Evolutionary conservation across 2,888 invertebrate genomes (phyloP).

Genomic region (Drosophila infuscata): DNA sequence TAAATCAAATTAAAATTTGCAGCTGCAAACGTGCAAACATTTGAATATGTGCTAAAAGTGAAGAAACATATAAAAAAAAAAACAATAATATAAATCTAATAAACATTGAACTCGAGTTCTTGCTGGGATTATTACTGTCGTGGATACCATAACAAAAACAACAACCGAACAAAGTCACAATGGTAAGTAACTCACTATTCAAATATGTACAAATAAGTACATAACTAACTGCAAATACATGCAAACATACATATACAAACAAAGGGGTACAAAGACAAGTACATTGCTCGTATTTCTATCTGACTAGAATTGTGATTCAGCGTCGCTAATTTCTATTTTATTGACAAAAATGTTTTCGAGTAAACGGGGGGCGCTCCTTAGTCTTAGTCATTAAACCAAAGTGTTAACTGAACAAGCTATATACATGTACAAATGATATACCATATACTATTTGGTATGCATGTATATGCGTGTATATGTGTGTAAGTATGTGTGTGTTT

Average conservation of each 20-base stretch:
- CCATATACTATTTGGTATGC: conserved; percentile 27
- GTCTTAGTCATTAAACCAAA: conserved; percentile 78
- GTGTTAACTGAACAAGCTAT: conserved; percentile 63
- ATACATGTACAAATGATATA: conserved; percentile 1
- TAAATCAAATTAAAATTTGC: conserved; percentile 37
- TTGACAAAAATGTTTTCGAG: conserved; percentile 62
- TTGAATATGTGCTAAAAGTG: conserved; percentile 63
- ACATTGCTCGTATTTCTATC: conserved; percentile 23
- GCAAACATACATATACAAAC: conserved; percentile 20
- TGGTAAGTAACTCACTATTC: conserved; percentile 69
- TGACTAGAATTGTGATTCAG: conserved; percentile 70
- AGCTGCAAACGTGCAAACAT: conserved; percentile 58
- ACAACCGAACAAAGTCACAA: conserved; percentile 57
- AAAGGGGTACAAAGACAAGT: conserved; percentile 6
- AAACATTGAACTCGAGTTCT: conserved; percentile 39
- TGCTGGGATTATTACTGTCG: conserved; percentile 50
- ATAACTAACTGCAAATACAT: conserved; percentile 23
- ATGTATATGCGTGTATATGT: conserved; percentile 7
- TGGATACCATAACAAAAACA: conserved; percentile 26
- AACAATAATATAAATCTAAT: conserved; percentile 24
- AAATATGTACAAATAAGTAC: conserved; percentile 25
- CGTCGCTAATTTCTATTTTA: conserved; percentile 77
- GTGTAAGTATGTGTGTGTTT: conserved; percentile 22
- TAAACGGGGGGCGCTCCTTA: conserved; percentile 72
- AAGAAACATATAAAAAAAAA: conserved; percentile 35